Base-by-base conservation (phyloP, 2,888 invertebrate species). In the Esperia sulphurella region DNA sequence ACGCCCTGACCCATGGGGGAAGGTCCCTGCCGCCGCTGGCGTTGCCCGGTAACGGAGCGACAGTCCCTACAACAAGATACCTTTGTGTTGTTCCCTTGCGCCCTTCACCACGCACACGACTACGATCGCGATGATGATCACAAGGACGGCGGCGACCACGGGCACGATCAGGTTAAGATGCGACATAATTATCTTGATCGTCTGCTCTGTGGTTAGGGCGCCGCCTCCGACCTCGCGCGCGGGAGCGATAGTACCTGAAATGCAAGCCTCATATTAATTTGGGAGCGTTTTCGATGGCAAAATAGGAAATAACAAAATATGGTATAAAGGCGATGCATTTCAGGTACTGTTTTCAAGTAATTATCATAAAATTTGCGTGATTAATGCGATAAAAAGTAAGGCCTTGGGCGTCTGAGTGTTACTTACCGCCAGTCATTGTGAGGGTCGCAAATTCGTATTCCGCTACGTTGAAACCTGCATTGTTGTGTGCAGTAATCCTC, bases 241-340 rank as follows among this genome's bases (percentile, higher is more conserved):
- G 90, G 96, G 96, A 90, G 97, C 96, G 91, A 97, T 95, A 91
- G 96, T 96, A 94, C 96, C 96, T 97, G 96, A 93, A 96, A 96
- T 93, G 90, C 90, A 82, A 83, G 77, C 71, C 63, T 49, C 54
- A 69, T 6, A 30, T 38, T 42, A 45, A 45, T n/a, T 43, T 29
- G 39, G 9, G 40, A 31, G 39, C 21, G 21, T 41, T 43, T 38
- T 28, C 9, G 21, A 35, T 12, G 6, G n/a, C 43, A 44, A 50
- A 45, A 21, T 21, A 29, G 28, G 45, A 44, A 55, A 41, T 42
- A 45, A 44, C 28, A 41, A 10, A 33, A 21, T 21, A 43, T 55
- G 55, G 51, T 46, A 50, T 55, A 63, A 68, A 68, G 84, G 85
- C 79, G 70, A 80, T 85, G 87, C 89, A 88, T 89, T 89, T 89